phyloP scores from a whole-genome alignment of 2,113 vertebrate genomes.

The Romanogobio albipinnatus region DNA sequence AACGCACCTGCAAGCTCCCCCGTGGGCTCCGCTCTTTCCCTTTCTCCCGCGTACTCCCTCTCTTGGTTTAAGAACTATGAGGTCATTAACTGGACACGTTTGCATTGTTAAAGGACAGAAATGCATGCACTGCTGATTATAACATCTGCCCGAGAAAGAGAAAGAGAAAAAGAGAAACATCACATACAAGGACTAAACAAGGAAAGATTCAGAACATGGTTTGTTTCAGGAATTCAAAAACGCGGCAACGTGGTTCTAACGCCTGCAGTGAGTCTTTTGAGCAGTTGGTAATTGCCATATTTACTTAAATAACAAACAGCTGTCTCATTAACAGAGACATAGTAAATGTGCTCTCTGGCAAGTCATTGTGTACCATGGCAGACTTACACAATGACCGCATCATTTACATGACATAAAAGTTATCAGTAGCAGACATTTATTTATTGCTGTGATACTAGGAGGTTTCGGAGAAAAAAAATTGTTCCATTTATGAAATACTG shows the following conservation, averaged over 20 bases:
- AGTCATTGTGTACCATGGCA: conserved; percentile 43
- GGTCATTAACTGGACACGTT: conserved; percentile 69
- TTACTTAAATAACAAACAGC: conserved; percentile 56
- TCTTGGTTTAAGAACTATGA: conserved; percentile 61
- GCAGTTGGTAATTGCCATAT: conserved; percentile 51
- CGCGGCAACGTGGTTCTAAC: conserved; percentile 16
- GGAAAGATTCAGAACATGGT: conserved; percentile 8
- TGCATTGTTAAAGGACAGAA: conserved; percentile 61
- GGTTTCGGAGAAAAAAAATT: conserved; percentile 21
- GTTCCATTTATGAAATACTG: conserved; percentile 35
- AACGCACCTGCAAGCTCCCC: conserved; percentile 70
- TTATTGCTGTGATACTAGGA: conserved; percentile 47
- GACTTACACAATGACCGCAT: conserved; percentile 30
- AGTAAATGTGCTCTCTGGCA: conserved; percentile 45
- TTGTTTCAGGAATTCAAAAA: conserved; percentile 22
- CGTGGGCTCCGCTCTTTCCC: conserved; percentile 49
- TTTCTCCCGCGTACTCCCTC: conserved; percentile 30
- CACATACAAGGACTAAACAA: not conserved
- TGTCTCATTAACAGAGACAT: conserved; percentile 55
- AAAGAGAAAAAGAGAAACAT: not conserved
- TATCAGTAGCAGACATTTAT: conserved; percentile 53
- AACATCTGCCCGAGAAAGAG: conserved; percentile 11
- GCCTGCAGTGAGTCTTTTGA: conserved; percentile 38
- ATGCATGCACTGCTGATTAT: conserved; percentile 42
- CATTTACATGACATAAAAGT: conserved; percentile 56